Evolutionary conservation across 2,888 invertebrate species (phyloP).

Genomic region (Harpalus rufipes): DNA sequence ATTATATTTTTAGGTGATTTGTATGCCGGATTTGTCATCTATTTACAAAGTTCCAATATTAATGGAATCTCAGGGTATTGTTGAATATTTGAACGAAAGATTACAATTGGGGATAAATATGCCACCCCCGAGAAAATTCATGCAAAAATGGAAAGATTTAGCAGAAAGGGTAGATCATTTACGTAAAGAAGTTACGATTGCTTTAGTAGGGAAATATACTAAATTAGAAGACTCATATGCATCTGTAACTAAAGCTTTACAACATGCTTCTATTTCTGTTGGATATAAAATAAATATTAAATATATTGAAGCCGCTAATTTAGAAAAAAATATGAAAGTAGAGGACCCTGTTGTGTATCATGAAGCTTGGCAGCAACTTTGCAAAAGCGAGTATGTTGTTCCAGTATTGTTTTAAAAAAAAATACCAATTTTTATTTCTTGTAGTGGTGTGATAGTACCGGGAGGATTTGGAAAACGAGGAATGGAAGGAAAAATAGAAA

Average conservation of each 20-base stretch:
- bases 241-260: conserved; percentile 95
- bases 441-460: conserved; percentile 95
- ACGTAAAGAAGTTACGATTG: conserved; percentile 91
- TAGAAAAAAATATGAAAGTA: conserved; percentile 87
- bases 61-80: conserved; percentile 94
- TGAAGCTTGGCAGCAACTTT: conserved; percentile 95
- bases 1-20: conserved; percentile 84
- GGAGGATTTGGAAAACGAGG: conserved; percentile 99
- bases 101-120: conserved; percentile 85
- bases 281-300: conserved; percentile 92
- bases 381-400: conserved; percentile 87
- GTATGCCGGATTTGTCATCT: conserved; percentile 95
- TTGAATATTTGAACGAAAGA: conserved; percentile 90
- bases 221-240: conserved; percentile 97
- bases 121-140: conserved; percentile 85
- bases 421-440: conserved; percentile 58
- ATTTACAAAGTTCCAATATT: conserved; percentile 97
- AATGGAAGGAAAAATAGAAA: conserved; percentile 96
- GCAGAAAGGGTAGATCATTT: conserved; percentile 91
- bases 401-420: neutral
- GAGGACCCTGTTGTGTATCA: conserved; percentile 91
- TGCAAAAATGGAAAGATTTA: conserved; percentile 94
- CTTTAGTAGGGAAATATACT: conserved; percentile 98
- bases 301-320: conserved; percentile 94
- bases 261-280: conserved; percentile 93